Base-by-base conservation (phyloP, 1,140 invertebrate species). In the Trypoxylus dichotomus region DNA sequence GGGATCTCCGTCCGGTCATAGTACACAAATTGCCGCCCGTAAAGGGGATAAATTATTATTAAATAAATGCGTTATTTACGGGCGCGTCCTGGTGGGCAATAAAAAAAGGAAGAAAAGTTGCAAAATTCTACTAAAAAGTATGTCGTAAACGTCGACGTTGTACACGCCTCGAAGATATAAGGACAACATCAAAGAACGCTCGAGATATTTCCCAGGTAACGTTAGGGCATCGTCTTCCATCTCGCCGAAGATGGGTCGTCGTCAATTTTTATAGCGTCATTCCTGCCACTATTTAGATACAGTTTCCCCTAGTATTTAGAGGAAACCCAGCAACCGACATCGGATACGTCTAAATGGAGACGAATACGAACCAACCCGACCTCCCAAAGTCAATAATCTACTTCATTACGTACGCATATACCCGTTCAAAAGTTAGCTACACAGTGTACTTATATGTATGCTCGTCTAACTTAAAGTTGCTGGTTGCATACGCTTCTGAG, bases 251-350 rank as follows among this genome's bases (percentile, higher is more conserved):
- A 80, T 79, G 77, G 77, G 78, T 79, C 75, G 77, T 79, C 82
- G 79, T 83, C 82, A 83, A 83, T 82, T 83, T 83, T 83, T 83
- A 83, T 77, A 77, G 77, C 77, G 76, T 79, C 79, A 75, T 82
- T 81, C 74, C 80, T 78, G 41, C 78, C 77, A 81, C 81, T 82
- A 82, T 81, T 81, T 82, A 82, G 80, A 82, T 81, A 82, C 76
- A 78, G 76, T 63, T 68, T 42, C 43, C 72, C 75, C 21, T 63
- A 11, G 25, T 11, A 21, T 21, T 63, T 63, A 63, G 19, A 19
- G 21, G n/a, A 24, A 24, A 27, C 60, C 21, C 60, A 24, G 19
- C 25, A 24, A 63, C 60, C 60, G 60, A 27, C 21, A 24, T 11
- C 60, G 60, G 21, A 63, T 10, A 13, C 19, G 5, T 6, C 3